Percentiles rank a stretch among this genome's conserved stretches.
Evolutionary conservation across 2,888 invertebrate genomes (phyloP).

Genomic region (Chrysolina oricalcia): DNA sequence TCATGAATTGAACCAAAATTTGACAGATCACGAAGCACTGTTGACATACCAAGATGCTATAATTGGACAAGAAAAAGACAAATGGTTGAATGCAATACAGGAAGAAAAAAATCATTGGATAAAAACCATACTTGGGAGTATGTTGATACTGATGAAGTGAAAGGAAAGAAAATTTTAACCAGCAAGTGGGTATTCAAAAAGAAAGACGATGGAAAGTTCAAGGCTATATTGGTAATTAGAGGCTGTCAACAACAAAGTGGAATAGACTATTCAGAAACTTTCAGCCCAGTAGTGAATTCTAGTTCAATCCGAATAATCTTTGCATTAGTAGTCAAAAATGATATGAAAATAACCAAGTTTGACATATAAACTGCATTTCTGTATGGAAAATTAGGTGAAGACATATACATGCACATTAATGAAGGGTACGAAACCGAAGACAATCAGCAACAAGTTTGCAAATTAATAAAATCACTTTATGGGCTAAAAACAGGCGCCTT

Average conservation of each 20-base stretch:
- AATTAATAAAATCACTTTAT: constrained; percentile 40
- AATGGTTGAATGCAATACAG: too few relatives aligned
- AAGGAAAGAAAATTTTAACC: constrained; percentile 25
- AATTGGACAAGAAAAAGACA: constrained; percentile 37
- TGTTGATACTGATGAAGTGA: constrained; percentile 43
- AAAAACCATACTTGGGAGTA: constrained; percentile 53
- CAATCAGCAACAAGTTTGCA: constrained; percentile 24
- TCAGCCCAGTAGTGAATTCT: constrained; percentile 44
- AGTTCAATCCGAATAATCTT: constrained; percentile 39
- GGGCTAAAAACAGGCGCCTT: constrained; percentile 40
- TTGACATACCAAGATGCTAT: constrained; percentile 51
- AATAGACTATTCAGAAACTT: constrained; percentile 43
- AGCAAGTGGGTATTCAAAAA: constrained; percentile 29
- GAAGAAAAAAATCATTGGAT: constrained; percentile 39
- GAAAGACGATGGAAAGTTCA: constrained; percentile 43
- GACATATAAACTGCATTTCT: constrained; percentile 52
- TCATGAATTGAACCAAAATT: not conserved
- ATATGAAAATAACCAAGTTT: constrained; percentile 39
- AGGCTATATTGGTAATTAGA: constrained; percentile 44
- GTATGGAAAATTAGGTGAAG: constrained; percentile 44
- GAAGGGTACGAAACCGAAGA: constrained; percentile 40
- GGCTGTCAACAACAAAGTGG: constrained; percentile 47
- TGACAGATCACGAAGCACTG: constrained; percentile 33
- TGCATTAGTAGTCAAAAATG: constrained; percentile 36
- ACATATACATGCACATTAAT: constrained; percentile 49